Conservation (phyloP, 1,140 invertebrate genomes). For the Armadillidium nasatum region DNA sequence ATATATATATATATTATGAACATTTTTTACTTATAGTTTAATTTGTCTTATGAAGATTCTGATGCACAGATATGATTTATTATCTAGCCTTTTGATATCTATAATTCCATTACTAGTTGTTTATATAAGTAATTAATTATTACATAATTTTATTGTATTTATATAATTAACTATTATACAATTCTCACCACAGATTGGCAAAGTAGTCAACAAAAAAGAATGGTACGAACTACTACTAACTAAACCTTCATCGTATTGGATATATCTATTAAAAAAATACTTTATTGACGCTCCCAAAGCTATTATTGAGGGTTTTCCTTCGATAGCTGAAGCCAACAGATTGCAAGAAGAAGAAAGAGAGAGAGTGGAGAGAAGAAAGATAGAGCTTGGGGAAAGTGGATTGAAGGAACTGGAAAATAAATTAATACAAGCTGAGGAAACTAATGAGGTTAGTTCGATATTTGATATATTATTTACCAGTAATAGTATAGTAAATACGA, state of each 20-base stretch:
- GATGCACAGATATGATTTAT: too few relatives aligned
- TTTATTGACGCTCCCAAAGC: constrained; percentile 58
- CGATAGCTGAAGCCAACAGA: constrained; percentile 33
- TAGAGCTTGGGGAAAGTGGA: constrained; percentile 50
- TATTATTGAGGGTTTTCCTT: constrained; percentile 46
- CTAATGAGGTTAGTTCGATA: constrained; percentile 63
- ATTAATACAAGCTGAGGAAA: constrained; percentile 63
- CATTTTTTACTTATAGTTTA: too few relatives aligned
- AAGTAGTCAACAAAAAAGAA: constrained; percentile 65
- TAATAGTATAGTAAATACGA: too few relatives aligned
- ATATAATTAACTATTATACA: too few relatives aligned
- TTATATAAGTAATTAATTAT: too few relatives aligned
- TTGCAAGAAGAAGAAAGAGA: constrained; percentile 36
- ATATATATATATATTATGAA: too few relatives aligned
- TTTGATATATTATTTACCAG: too few relatives aligned
- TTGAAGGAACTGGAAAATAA: constrained; percentile 54
- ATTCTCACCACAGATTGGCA: constrained; percentile 57
- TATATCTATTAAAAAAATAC: constrained; percentile 63
- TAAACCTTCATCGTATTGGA: constrained; percentile 67
- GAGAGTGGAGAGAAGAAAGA: constrained; percentile 31
- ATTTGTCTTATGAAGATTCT: too few relatives aligned
- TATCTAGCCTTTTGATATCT: too few relatives aligned
- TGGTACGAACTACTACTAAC: constrained; percentile 60
- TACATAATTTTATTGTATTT: too few relatives aligned
- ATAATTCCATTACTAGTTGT: too few relatives aligned